Base-by-base conservation (phyloP, 2,888 invertebrate genomes). In the Cryptosula pallasiana region DNA sequence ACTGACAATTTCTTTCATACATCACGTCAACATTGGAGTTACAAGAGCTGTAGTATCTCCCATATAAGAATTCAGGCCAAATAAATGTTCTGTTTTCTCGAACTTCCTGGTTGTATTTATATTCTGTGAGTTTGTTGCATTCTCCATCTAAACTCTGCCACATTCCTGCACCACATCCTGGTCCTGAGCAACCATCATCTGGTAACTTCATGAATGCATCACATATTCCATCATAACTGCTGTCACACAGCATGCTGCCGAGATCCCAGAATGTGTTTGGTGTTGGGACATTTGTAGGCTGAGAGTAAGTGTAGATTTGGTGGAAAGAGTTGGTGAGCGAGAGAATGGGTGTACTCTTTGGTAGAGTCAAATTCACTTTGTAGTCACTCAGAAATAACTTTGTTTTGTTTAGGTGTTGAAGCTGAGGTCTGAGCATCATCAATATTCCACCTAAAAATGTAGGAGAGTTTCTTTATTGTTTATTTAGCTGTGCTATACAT, bases 191-290 rank as follows among this genome's bases (percentile, higher is more conserved):
- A 27, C 27, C 32, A 3, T 20, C 13, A 2, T 32, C 25, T 32
- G 63, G 63, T 13, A 29, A 27, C 32, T 32, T 63, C 25, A 63
- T 63, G 13, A 63, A 32, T 25, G 27, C 32, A 63, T 63, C 27
- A 63, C 63, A 63, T 5, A 63, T 5, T 25, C 9, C 63, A 32
- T 20, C 25, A 27, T 63, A 63, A 32, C 3, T 9, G 63, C 63
- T 63, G 63, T 63, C 27, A 32, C 63, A 63, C 9, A 3, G 5
- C 9, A 63, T 63, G 63, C 63, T 63, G 63, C 63, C 63, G 32
- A 63, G 63, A 32, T 63, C 25, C 63, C 63, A 63, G 32, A 23
- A 63, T 20, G 57, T 23, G 25, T 13, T 57, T n/a, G 57, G 20
- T 57, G 5, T 23, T 5, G n/a, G 5, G 5, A 57, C 23, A 57